Conservation (phyloP, 2,797 vertebrate genomes). For the Moxostoma hubbsi region DNA sequence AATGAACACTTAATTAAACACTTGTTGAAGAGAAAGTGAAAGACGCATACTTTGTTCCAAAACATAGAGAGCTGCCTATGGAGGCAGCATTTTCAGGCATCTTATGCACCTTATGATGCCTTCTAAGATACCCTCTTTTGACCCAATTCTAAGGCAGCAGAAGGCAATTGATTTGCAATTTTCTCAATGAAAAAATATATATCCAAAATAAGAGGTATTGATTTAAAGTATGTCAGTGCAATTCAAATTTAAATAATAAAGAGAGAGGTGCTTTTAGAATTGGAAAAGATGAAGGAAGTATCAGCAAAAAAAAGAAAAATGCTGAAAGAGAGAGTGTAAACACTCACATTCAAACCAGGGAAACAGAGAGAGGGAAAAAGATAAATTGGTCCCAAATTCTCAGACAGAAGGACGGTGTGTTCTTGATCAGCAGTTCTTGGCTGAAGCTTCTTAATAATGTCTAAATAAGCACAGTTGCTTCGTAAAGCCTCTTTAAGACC, state of each 20-base stretch:
- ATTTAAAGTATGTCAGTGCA: too few relatives aligned
- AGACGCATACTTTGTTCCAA: not conserved
- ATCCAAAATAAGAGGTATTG: too few relatives aligned
- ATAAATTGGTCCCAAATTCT: conserved; percentile 41
- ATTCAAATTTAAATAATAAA: not conserved
- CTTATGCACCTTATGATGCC: too few relatives aligned
- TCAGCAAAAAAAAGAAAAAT: too few relatives aligned
- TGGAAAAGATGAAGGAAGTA: not conserved
- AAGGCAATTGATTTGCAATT: too few relatives aligned
- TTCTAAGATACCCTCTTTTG: too few relatives aligned
- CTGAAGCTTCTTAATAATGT: conserved; percentile 47
- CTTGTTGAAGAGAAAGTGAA: conserved; percentile 14
- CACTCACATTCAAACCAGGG: conserved; percentile 15
- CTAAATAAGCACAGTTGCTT: conserved; percentile 37
- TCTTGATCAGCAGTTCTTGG: conserved; percentile 42
- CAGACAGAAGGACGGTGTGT: conserved; percentile 38
- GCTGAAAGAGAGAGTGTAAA: not conserved
- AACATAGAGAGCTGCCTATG: too few relatives aligned
- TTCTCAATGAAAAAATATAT: too few relatives aligned
- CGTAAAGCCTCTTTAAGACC: conserved; percentile 21
- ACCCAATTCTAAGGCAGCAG: too few relatives aligned
- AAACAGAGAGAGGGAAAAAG: not conserved
- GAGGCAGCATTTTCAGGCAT: too few relatives aligned
- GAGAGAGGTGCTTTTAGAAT: conserved; percentile 6
- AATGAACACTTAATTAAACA: conserved; percentile 54